Conservation (phyloP, 1,140 invertebrate genomes). For the Zaprionus kolodkinae region DNA sequence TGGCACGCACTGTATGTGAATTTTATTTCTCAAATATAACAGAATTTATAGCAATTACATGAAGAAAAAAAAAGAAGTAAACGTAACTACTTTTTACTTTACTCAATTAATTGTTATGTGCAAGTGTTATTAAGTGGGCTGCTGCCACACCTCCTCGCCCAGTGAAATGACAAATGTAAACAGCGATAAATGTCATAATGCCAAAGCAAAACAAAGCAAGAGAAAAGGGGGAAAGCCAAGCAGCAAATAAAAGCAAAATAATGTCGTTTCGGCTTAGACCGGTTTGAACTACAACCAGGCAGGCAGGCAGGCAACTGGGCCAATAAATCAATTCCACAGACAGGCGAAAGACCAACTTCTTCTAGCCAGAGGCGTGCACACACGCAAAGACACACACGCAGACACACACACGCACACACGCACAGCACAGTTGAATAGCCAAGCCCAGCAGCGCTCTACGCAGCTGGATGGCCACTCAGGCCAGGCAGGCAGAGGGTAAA, state of each 20-base stretch:
- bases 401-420: background rate
- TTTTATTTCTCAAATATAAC: background rate
- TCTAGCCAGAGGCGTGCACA: conserved; percentile 19
- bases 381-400: background rate
- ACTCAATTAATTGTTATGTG: conserved; percentile 15
- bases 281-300: conserved; percentile 32
- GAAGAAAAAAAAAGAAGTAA: background rate
- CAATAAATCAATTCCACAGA: conserved; percentile 74
- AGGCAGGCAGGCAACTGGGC: conserved; percentile 37
- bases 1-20: conserved; percentile 17
- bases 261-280: conserved; percentile 30
- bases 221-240: background rate
- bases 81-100: background rate
- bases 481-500: conserved; percentile 29
- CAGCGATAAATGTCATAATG: conserved; percentile 55
- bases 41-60: background rate
- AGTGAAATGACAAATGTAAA: conserved; percentile 41
- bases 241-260: conserved; percentile 39
- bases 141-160: background rate
- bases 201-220: conserved; percentile 27
- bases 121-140: conserved; percentile 21
- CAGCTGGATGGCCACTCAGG: conserved; percentile 72
- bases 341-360: conserved; percentile 43
- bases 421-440: conserved; percentile 69
- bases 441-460: conserved; percentile 51